These are phyloP conservation scores for Sebastes fasciatus DNA, from an alignment of 2,113 vertebrate species.

Conservation along the genomic window DNA sequence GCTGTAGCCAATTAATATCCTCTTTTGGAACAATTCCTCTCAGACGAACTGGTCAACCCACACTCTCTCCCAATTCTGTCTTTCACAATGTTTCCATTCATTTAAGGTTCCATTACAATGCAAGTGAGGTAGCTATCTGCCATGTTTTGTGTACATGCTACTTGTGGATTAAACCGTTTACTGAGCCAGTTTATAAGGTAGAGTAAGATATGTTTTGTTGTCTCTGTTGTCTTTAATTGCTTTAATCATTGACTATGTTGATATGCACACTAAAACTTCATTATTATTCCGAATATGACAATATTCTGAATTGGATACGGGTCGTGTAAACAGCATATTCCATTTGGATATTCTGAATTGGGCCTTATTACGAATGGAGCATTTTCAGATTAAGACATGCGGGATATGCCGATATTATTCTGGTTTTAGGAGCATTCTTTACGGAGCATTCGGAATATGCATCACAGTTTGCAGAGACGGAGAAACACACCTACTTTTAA, in stretches of 20 bases:
- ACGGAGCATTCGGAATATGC: no score
- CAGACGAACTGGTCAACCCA: background rate
- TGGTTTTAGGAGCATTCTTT: no score
- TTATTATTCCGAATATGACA: no score
- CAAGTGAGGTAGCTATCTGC: background rate
- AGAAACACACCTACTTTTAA: no score
- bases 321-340: no score
- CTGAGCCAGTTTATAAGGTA: background rate
- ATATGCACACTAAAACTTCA: no score
- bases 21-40: background rate
- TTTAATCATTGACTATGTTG: background rate
- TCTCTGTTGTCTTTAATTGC: background rate
- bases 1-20: background rate
- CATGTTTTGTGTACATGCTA: background rate
- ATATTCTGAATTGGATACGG: no score
- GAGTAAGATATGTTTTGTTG: background rate
- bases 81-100: background rate
- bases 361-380: no score
- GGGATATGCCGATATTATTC: no score
- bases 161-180: background rate
- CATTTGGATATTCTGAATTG: no score
- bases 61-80: background rate
- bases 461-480: no score
- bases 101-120: background rate
- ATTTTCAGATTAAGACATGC: no score